These are phyloP conservation scores for Tokudaia muenninki DNA, from an alignment of 2,797 vertebrate species.

Conservation along the genomic window DNA sequence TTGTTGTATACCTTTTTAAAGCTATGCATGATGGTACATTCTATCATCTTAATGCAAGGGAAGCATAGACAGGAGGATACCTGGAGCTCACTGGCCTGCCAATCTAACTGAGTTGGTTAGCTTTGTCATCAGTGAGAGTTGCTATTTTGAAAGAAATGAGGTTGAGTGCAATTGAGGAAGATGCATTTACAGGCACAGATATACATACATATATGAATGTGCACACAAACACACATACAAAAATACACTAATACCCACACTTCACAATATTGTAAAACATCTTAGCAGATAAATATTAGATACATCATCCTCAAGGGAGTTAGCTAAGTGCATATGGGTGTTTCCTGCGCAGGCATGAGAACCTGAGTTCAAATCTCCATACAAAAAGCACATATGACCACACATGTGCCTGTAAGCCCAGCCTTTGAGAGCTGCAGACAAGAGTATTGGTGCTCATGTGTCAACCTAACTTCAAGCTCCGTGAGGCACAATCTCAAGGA, in stretches of 20 bases:
- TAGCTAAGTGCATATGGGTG: too few relatives aligned
- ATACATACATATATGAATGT: neutral
- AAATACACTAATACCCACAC: neutral
- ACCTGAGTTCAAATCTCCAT: neutral
- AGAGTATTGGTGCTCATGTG: neutral
- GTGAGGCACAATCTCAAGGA: neutral
- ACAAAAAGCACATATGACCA: neutral
- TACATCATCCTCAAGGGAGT: neutral
- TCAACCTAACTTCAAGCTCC: neutral
- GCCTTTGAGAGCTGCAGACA: neutral
- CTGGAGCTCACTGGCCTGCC: neutral
- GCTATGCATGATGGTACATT: neutral
- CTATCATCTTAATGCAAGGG: neutral
- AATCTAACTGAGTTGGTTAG: neutral
- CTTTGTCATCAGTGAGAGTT: neutral
- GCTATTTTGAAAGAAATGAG: neutral
- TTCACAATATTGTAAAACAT: neutral
- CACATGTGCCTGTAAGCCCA: neutral
- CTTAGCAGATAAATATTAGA: neutral
- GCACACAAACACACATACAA: neutral
- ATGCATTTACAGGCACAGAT: neutral
- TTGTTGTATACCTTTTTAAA: too few relatives aligned
- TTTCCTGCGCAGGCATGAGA: neutral
- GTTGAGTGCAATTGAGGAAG: neutral
- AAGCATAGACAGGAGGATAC: neutral